Conservation (phyloP, 2,888 invertebrate genomes). For the Ceraclea dissimilis region DNA sequence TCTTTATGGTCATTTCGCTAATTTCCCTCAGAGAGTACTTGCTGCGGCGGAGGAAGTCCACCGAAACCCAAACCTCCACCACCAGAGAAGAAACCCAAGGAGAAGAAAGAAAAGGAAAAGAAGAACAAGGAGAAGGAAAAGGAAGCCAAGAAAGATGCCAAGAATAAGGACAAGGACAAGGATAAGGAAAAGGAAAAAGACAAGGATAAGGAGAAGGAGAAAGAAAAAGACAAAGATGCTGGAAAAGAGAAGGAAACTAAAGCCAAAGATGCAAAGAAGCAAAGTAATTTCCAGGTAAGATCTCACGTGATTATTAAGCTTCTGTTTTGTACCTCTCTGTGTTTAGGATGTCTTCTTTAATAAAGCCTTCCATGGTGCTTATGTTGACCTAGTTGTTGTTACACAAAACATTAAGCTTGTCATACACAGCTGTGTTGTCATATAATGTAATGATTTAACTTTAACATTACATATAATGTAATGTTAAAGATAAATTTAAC, state of each 20-base stretch:
- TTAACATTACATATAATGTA: too few species aligned
- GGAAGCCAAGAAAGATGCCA: constrained; percentile 45
- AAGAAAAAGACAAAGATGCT: constrained; percentile 50
- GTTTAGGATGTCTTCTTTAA: not conserved
- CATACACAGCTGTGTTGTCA: too few species aligned
- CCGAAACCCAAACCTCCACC: constrained; percentile 59
- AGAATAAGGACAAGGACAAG: constrained; percentile 48
- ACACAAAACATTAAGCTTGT: too few species aligned
- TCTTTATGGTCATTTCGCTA: not conserved
- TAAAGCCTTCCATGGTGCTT: not conserved
- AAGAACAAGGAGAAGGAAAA: constrained; percentile 40
- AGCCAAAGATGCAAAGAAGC: constrained; percentile 54
- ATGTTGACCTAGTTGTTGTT: not conserved
- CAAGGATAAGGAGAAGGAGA: constrained; percentile 49
- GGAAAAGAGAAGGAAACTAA: constrained; percentile 52
- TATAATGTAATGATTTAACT: too few species aligned
- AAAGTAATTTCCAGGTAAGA: constrained; percentile 58
- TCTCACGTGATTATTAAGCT: not conserved
- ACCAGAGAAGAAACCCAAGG: constrained; percentile 62
- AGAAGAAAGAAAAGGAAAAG: constrained; percentile 43
- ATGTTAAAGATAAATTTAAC: too few species aligned
- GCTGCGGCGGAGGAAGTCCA: constrained; percentile 62
- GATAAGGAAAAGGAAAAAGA: constrained; percentile 49
- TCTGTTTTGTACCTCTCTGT: not conserved
- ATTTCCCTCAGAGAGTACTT: constrained; percentile 60